phyloP scores from a whole-genome alignment of 2,113 vertebrate genomes.

The Triplophysa rosa region DNA sequence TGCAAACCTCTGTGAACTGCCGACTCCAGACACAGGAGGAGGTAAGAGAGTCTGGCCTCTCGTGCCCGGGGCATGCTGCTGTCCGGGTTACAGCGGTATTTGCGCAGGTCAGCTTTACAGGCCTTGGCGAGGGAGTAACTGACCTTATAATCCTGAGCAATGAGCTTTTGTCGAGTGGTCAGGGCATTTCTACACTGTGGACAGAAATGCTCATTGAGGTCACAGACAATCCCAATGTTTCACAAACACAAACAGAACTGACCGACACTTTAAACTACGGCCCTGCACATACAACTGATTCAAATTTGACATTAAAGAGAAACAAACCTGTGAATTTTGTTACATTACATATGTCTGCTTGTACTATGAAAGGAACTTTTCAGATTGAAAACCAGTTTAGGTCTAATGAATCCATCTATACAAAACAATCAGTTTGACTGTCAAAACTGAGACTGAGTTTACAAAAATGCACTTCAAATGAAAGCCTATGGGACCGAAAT shows the following conservation, averaged over 20 bases:
- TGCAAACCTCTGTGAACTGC: slow-evolving; percentile 84
- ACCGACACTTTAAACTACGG: slow-evolving; percentile 28
- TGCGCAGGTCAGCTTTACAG: slow-evolving; percentile 86
- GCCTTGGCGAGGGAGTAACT: slow-evolving; percentile 89
- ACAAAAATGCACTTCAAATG: no score
- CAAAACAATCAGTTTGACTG: no score
- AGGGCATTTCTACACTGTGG: slow-evolving; percentile 84
- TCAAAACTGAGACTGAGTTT: no score
- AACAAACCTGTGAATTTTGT: neutral
- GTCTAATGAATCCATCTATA: no score
- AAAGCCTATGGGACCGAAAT: no score
- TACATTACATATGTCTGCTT: neutral
- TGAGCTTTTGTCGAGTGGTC: slow-evolving; percentile 87
- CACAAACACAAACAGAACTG: slow-evolving; percentile 37
- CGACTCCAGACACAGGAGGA: slow-evolving; percentile 86
- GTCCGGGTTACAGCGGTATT: slow-evolving; percentile 85
- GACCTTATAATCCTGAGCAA: slow-evolving; percentile 89
- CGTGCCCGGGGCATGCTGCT: slow-evolving; percentile 84
- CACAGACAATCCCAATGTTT: slow-evolving; percentile 3
- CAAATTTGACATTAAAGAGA: neutral
- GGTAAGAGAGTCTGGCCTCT: slow-evolving; percentile 85
- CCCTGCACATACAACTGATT: neutral
- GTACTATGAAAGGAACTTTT: neutral
- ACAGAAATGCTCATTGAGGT: slow-evolving; percentile 47
- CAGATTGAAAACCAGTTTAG: no score